Evolutionary conservation across 1,140 invertebrate species (phyloP).

Genomic region (Neotoxoptera formosana): DNA sequence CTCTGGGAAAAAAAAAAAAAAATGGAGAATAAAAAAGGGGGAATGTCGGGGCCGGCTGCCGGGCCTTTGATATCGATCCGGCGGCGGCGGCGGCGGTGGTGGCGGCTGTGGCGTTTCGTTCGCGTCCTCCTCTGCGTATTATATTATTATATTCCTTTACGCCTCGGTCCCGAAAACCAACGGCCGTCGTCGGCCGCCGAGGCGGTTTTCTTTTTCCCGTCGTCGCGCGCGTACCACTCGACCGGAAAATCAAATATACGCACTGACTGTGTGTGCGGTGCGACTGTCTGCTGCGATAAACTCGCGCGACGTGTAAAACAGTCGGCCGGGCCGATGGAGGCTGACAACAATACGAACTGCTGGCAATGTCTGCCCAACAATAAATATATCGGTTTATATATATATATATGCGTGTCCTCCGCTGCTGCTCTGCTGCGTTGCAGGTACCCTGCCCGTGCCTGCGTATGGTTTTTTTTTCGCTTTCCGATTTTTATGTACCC

Average conservation of each 20-base stretch:
- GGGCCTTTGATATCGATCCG: conserved; percentile 23
- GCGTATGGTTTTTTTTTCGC: not conserved
- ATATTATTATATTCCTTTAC: too few relatives aligned
- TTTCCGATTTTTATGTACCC: not conserved
- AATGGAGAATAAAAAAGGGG: not conserved
- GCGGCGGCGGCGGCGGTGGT: not conserved
- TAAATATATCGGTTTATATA: not conserved
- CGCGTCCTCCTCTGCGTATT: not conserved
- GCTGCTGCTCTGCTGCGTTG: too few relatives aligned
- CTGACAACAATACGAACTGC: not conserved
- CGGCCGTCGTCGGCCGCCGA: not conserved
- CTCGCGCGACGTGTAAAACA: not conserved
- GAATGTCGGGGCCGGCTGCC: not conserved
- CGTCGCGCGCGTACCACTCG: too few relatives aligned
- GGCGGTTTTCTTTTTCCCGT: not conserved
- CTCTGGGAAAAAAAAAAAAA: not conserved
- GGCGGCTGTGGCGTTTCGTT: not conserved
- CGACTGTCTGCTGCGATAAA: not conserved
- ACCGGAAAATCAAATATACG: not conserved
- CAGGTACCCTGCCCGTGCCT: too few relatives aligned
- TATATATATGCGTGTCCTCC: too few relatives aligned
- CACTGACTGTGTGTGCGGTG: not conserved
- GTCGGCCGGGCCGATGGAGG: too few relatives aligned
- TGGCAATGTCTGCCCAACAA: not conserved
- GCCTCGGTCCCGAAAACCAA: not conserved